Base-by-base conservation (phyloP, 2,113 vertebrate species). In the Desmodus rotundus region DNA sequence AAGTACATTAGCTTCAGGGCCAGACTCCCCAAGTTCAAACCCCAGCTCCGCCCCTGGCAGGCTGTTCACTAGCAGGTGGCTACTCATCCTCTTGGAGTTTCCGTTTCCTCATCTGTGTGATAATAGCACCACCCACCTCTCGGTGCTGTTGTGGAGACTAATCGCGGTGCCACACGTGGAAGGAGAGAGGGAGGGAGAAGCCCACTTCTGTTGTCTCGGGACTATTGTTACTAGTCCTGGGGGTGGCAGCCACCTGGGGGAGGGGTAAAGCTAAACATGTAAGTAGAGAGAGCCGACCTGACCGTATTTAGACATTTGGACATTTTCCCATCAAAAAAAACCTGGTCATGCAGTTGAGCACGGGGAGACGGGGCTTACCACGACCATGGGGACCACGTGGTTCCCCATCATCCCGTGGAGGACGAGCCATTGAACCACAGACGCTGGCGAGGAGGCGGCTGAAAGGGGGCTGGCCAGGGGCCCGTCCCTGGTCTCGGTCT, bases 151-250 rank as follows among this genome's bases (percentile, higher is more conserved):
- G 8, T 1, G 14, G 74, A 52, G 43, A 2, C 38, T 3, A 19
- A 4, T 7, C 1, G 0, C 0, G 13, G 47, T 16, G 65, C 50
- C 15, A 5, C 65, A 1, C 0, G 28, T 4, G 15, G 31, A 7
- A n/a, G 38, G 22, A 15, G 1, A 4, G 11, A 22, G 38, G 22
- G 36, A 4, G 5, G 80, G 77, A 38, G 26, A 26, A 11, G 12
- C 9, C 14, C 1, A 0, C 41, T 17, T 1, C 16, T 4, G 6
- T 2, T 36, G 52, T 31, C 47, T 73, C 15, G 0, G 43, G 83
- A 52, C 50, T 2, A 2, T 2, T 24, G 24, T 36, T 33, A 19
- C 43, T 0, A 26, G 15, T 19, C 41, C 15, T 5, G 52, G 50
- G 28, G 45, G n/a, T 1, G 28, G 16, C 1, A 19, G 15, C 3